Percentiles rank a stretch among this genome's conserved stretches.
Conservation (phyloP, 1,140 invertebrate species). For the Brevipalpus yothersi region DNA sequence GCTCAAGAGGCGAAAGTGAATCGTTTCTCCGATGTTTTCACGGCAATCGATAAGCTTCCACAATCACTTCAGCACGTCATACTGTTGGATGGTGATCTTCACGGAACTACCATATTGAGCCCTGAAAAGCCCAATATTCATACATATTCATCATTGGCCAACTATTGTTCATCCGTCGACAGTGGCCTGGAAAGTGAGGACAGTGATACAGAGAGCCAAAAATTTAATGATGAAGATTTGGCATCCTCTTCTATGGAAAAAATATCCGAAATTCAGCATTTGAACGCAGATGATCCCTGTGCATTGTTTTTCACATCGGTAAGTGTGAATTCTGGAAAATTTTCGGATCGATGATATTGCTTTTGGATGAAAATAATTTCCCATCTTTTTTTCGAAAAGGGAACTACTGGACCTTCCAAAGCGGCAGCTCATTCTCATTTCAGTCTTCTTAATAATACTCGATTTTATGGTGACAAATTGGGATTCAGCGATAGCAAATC, state of each 20-base stretch:
- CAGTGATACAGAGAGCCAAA: not conserved
- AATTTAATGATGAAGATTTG: too few species aligned
- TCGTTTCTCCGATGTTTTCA: not conserved
- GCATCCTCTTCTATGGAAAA: too few species aligned
- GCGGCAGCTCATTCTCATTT: slow-evolving; percentile 56
- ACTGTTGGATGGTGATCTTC: not conserved
- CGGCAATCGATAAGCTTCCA: not conserved
- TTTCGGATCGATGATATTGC: not conserved
- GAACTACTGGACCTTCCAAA: slow-evolving; percentile 66
- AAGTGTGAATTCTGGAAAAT: not conserved
- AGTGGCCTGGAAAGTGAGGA: too few species aligned
- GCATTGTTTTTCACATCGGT: not conserved
- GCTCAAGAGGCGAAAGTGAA: not conserved
- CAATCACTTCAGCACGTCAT: not conserved
- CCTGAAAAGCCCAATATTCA: too few species aligned
- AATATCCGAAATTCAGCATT: too few species aligned
- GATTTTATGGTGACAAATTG: slow-evolving; percentile 33
- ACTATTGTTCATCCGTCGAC: too few species aligned
- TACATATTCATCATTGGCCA: too few species aligned
- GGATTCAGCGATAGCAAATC: slow-evolving; percentile 15
- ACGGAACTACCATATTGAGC: too few species aligned
- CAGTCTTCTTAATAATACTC: slow-evolving; percentile 61
- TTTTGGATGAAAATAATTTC: too few species aligned
- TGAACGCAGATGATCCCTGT: not conserved
- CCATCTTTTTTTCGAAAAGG: slow-evolving; percentile 13